Percentiles rank a stretch among this genome's conserved stretches.
These are phyloP conservation scores for Tragelaphus buxtoni DNA, from an alignment of 2,113 vertebrate species.

Conservation along the genomic window DNA sequence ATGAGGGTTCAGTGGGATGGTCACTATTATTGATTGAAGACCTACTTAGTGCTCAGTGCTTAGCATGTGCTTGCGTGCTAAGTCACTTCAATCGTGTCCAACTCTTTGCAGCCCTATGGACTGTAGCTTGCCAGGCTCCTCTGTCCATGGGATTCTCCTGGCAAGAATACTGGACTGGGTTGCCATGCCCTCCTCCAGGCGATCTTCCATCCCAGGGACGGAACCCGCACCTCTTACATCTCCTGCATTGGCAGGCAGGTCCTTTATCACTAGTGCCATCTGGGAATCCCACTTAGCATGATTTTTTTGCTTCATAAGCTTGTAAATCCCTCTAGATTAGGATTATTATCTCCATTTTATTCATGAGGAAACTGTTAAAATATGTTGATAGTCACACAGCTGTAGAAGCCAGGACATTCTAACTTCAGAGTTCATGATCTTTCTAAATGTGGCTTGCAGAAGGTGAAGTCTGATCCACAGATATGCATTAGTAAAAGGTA, in stretches of 20 bases:
- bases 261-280: neutral
- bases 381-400: neutral
- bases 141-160: neutral
- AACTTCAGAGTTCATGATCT: neutral
- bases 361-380: neutral
- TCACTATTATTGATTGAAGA: neutral
- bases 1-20: neutral
- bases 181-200: neutral
- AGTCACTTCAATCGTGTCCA: neutral
- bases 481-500: neutral
- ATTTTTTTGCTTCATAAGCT: neutral
- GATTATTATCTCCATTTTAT: neutral
- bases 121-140: neutral
- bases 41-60: neutral
- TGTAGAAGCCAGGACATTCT: neutral
- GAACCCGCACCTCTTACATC: neutral
- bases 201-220: neutral
- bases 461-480: neutral
- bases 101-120: neutral
- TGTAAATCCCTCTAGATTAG: neutral
- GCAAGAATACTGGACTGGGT: neutral
- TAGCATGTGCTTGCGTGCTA: neutral
- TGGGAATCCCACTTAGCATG: neutral
- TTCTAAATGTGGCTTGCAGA: neutral
- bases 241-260: neutral